phyloP scores from a whole-genome alignment of 2,113 vertebrate species.

The Crotalus horridus region DNA sequence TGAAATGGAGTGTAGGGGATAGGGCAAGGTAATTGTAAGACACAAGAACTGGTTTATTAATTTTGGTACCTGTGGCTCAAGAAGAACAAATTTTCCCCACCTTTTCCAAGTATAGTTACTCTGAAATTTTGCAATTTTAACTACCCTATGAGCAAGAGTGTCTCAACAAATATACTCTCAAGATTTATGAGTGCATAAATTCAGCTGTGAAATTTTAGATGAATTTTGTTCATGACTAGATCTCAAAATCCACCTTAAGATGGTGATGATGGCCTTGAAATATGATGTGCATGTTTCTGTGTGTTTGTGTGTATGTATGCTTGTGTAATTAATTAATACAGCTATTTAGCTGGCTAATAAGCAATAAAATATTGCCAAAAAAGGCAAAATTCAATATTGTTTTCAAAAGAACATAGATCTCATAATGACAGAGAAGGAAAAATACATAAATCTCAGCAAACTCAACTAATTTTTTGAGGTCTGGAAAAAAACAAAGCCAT shows the following conservation, averaged over 20 bases:
- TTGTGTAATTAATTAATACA: not conserved
- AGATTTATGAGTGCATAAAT: not conserved
- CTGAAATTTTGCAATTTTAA: not conserved
- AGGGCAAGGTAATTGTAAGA: too few relatives aligned
- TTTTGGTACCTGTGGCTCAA: not conserved
- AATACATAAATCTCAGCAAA: not conserved
- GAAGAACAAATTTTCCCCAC: not conserved
- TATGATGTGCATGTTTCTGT: not conserved
- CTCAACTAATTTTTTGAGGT: not conserved
- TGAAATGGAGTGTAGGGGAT: not conserved
- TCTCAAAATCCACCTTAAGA: not conserved
- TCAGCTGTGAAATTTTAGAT: not conserved
- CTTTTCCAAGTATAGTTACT: not conserved
- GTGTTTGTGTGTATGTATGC: not conserved
- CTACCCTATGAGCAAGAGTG: not conserved
- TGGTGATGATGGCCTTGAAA: not conserved
- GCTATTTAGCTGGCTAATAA: not conserved
- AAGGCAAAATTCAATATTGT: not conserved
- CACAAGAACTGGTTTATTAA: not conserved
- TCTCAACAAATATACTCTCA: not conserved
- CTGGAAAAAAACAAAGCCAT: not conserved
- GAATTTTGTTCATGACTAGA: not conserved
- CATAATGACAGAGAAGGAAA: not conserved
- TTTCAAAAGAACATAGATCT: not conserved
- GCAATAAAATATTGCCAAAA: not conserved